Base-by-base conservation (phyloP, 2,888 invertebrate genomes). In the Melanophora roralis region DNA sequence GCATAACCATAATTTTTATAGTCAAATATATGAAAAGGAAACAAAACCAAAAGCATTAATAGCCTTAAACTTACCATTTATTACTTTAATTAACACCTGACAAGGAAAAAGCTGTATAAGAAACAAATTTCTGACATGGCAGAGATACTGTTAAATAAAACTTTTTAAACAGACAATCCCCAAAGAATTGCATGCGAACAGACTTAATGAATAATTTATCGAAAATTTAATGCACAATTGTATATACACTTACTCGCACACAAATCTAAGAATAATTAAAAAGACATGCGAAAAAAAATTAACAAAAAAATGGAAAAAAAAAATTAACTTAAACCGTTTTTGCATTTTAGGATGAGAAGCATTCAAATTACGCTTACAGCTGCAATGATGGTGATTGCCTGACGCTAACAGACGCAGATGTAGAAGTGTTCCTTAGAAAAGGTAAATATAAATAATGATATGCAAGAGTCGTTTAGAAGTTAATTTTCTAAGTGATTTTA, bases 61-160 rank as follows among this genome's bases (percentile, higher is more conserved):
- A 69, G 47, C 55, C 16, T 62, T 68, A 67, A 71, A 75, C 75
- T 75, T 75, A 79, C 62, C 62, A 67, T 79, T 67, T 71, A 67
- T 75, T 55, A 49, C 71, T 72, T 75, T 79, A 72, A 75, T 79
- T 79, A 79, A 72, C 71, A 68, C 71, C 75, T 79, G 79, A 71
- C 79, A 79, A 69, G 43, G 40, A 40, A 57, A 23, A 59, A 51
- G 1, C 16, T 9, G 11, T 23, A n/a, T 51, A 1, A 38, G 14
- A 6, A 65, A 12, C 7, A 60, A 27, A 9, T 0, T 7, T 2
- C n/a, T n/a, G n/a, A n/a, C n/a, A n/a, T n/a, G n/a, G n/a, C n/a
- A 65, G 6, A 23, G 57, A 21, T 12, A 47, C 49, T 16, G 49
- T 36, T 62, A 57, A 53, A 65, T 49, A 57, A 14, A 47, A 47